Evolutionary conservation across 2,888 invertebrate genomes (phyloP), one percentile per base, ranked within the genome.

Genomic region (Electrophaes corylata): DNA sequence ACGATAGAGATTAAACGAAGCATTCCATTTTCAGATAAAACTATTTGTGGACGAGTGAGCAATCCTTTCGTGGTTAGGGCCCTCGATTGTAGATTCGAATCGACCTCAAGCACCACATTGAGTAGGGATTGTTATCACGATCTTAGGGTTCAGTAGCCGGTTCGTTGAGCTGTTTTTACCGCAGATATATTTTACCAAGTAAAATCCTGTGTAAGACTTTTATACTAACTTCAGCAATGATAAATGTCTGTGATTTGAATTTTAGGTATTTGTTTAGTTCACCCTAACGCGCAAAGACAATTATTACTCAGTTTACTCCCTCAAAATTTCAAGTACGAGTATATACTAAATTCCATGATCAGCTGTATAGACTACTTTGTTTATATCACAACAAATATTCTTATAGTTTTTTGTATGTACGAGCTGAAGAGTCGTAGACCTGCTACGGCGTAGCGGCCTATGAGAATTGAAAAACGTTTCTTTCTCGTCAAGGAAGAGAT

Each of bases 41-140:
- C 50, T 51, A 51, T 50, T 41, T 51, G 33, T 33, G 43, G 43
- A 14, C 50, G 43, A 43, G 49, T 40, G 33, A 51, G 50, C 50
- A 43, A 51, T 51, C 50, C 41, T 43, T 43, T 43, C 40, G 50
- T 41, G 50, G 50, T 43, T 18, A 43, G 43, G 31, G 43, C 43
- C 43, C 50, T 43, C 20, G 43, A 14, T 51, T 43, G 31, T 51
- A 33, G 33, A 51, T 43, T 23, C 23, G 31, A 50, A 31, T 50
- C 33, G 33, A 51, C 50, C 41, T 43, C 43, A 51, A 43, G 41
- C 33, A 43, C 23, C 43, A 23, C 20, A 43, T 43, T 51, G 43
- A 35, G 50, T 43, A 43, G 50, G 50, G 31, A 49, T 49, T 49
- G 49, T 43, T 51, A 51, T 51, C 50, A 20, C 33, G 43, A 51